These are phyloP conservation scores for Trichonephila inaurata DNA, from an alignment of 1,140 invertebrate genomes.

Conservation along the genomic window DNA sequence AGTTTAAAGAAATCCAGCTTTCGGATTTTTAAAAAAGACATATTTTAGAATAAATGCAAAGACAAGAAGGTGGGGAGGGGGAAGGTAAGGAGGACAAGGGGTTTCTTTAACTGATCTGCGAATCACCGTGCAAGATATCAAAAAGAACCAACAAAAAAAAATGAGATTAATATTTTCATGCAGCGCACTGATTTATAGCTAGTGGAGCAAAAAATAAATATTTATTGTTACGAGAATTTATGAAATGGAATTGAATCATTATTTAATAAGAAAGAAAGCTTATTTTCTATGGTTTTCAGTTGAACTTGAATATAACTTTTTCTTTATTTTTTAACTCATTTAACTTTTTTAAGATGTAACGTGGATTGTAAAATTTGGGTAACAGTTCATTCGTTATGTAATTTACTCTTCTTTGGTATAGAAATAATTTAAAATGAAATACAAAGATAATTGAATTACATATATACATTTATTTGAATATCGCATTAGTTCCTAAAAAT, in stretches of 20 bases:
- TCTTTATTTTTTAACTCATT: neutral
- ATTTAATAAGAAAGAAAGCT: constrained; percentile 34
- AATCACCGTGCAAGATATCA: neutral
- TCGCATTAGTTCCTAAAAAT: neutral
- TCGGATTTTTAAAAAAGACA: constrained; percentile 6
- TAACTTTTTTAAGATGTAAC: neutral
- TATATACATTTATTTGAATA: neutral
- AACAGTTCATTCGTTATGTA: neutral
- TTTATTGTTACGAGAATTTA: constrained; percentile 7
- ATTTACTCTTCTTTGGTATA: neutral
- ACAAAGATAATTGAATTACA: neutral
- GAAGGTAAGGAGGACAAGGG: neutral
- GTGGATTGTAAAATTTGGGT: neutral
- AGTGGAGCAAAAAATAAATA: neutral
- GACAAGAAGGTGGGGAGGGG: constrained; percentile 40
- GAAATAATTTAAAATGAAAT: neutral
- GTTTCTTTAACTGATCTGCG: neutral
- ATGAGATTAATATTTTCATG: constrained; percentile 12
- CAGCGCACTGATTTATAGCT: neutral
- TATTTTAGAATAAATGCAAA: constrained; percentile 61
- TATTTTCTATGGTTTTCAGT: neutral
- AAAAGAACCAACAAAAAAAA: neutral
- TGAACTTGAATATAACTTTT: neutral
- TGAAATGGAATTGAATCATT: constrained; percentile 24
- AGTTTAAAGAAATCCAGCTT: constrained; percentile 60